Evolutionary conservation across 1,140 invertebrate species (phyloP).

Genomic region (Planococcus citri): DNA sequence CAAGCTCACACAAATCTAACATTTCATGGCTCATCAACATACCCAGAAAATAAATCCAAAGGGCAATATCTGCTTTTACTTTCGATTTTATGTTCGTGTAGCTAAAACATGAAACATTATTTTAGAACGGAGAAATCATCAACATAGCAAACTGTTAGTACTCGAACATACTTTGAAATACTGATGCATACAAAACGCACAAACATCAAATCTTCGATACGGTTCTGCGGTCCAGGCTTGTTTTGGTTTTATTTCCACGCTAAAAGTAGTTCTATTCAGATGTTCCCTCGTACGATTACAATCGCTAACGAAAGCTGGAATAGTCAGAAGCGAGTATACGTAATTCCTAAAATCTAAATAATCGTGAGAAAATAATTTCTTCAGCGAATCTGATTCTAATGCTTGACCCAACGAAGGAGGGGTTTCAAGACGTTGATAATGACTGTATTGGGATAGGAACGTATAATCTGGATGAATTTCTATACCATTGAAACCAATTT

Average conservation of each 20-base stretch:
- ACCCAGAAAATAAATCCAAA: constrained; percentile 22
- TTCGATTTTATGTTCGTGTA: not conserved
- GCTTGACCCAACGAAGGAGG: not conserved
- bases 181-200: constrained; percentile 21
- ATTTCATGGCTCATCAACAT: not conserved
- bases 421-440: not conserved
- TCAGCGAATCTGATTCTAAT: not conserved
- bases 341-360: constrained; percentile 11
- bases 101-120: not conserved
- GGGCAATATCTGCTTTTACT: constrained; percentile 9
- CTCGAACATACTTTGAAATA: constrained; percentile 11
- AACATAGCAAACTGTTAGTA: not conserved
- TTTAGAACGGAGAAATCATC: not conserved
- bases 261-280: not conserved
- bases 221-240: constrained; percentile 17
- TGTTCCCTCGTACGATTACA: not conserved
- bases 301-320: not conserved
- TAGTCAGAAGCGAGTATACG: not conserved
- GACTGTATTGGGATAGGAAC: not conserved
- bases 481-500: not conserved
- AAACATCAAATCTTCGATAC: not conserved
- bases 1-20: no score
- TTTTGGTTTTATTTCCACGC: constrained; percentile 23
- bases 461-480: constrained; percentile 14
- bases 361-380: not conserved